Evolutionary conservation across 1,140 invertebrate genomes (phyloP).

Genomic region (Trachymyrmex cornetzi): DNA sequence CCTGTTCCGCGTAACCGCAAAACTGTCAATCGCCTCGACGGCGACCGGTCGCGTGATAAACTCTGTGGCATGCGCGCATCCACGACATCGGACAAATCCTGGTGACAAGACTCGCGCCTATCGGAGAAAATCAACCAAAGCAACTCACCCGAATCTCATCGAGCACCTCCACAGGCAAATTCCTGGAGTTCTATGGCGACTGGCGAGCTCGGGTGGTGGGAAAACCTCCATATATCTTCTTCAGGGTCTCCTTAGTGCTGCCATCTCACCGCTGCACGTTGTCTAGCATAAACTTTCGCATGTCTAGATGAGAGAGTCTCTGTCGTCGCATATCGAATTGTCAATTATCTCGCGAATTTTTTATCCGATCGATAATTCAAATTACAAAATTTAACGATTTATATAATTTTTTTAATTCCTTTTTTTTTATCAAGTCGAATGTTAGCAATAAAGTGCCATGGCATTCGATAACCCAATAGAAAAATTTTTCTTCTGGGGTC

Average conservation of each 20-base stretch:
- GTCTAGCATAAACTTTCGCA: background rate
- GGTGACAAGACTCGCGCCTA: background rate
- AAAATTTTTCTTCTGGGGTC: background rate
- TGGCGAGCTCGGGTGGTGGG: background rate
- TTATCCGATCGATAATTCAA: too few relatives aligned
- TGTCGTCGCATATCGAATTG: background rate
- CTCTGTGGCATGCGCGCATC: background rate
- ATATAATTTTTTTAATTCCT: background rate
- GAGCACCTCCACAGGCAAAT: constrained; percentile 64
- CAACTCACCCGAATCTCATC: constrained; percentile 75
- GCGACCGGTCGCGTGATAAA: background rate
- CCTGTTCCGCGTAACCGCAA: constrained; percentile 45
- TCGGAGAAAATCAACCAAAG: constrained; percentile 57
- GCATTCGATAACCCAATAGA: background rate
- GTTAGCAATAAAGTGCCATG: too few relatives aligned
- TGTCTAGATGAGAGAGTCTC: background rate
- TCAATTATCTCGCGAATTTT: background rate
- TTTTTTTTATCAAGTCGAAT: background rate
- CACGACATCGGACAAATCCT: background rate
- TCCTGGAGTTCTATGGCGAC: constrained; percentile 72
- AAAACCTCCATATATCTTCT: constrained; percentile 43
- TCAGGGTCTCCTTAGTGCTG: background rate
- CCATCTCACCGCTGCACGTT: constrained; percentile 5
- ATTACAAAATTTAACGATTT: too few relatives aligned
- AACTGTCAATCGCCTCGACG: constrained; percentile 52